phyloP scores from a whole-genome alignment of 2,113 vertebrate species.

The Lycaon pictus region DNA sequence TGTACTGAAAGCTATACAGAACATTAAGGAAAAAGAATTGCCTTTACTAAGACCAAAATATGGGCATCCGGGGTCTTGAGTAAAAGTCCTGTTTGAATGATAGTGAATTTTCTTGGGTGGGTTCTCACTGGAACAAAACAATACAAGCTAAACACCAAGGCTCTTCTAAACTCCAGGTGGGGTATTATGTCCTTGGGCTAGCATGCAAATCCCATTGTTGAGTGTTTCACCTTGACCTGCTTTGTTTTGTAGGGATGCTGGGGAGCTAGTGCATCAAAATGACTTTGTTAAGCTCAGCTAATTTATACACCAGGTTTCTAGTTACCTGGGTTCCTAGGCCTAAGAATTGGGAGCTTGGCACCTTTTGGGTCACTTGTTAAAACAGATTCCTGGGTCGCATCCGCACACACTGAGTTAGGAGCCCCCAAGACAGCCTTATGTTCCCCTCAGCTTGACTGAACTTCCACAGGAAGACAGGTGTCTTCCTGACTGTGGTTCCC shows the following conservation, averaged over 20 bases:
- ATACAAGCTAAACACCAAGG: background rate
- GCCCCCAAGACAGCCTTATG: background rate
- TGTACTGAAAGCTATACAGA: slow-evolving; percentile 58
- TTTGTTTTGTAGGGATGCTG: background rate
- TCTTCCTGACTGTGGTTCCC: background rate
- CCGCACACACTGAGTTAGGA: background rate
- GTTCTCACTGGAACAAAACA: slow-evolving; percentile 43
- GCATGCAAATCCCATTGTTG: no score
- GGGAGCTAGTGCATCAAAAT: background rate
- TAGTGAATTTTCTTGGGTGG: slow-evolving; percentile 36
- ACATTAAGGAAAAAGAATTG: slow-evolving; percentile 51
- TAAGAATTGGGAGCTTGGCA: background rate
- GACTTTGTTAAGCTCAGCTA: background rate
- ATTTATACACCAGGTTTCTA: fast-evolving
- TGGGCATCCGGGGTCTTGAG: background rate
- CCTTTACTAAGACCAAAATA: background rate
- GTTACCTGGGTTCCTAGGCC: background rate
- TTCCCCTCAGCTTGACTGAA: no score
- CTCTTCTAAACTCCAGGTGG: background rate
- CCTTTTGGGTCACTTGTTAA: background rate
- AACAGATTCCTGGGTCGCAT: background rate
- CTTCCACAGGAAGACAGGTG: background rate
- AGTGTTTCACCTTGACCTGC: no score
- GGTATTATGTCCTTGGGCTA: background rate
- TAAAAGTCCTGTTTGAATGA: slow-evolving; percentile 15